These are phyloP conservation scores for Borostomias antarcticus DNA, from an alignment of 2,797 vertebrate species.

Conservation along the genomic window DNA sequence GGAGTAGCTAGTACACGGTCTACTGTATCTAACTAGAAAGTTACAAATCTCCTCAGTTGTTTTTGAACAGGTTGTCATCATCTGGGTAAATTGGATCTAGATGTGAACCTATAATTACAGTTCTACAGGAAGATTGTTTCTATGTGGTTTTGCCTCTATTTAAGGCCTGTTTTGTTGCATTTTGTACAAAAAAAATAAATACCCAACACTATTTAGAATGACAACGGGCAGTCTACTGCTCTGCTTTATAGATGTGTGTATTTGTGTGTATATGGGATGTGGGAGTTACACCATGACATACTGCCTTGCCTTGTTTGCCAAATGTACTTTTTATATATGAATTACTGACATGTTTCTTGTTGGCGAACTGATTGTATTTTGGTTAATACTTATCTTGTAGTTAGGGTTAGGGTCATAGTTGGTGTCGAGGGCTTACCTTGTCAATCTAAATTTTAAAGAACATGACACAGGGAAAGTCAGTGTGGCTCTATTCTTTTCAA, in stretches of 20 bases:
- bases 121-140: constrained; percentile 19
- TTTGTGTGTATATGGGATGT: constrained; percentile 47
- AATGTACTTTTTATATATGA: constrained; percentile 57
- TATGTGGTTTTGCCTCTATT: constrained; percentile 35
- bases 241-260: constrained; percentile 45
- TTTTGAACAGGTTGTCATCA: too few relatives aligned
- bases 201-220: constrained; percentile 28
- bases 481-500: constrained; percentile 23
- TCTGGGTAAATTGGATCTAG: too few relatives aligned
- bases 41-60: too few relatives aligned
- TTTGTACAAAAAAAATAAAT: too few relatives aligned
- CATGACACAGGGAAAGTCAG: not conserved
- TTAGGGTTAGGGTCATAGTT: too few relatives aligned
- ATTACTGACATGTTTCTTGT: constrained; percentile 40
- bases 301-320: constrained; percentile 72
- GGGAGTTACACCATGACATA: constrained; percentile 31
- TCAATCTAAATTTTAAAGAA: not conserved
- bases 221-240: constrained; percentile 59
- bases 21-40: too few relatives aligned
- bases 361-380: constrained; percentile 28
- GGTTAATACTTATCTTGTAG: constrained; percentile 11
- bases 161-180: constrained; percentile 24
- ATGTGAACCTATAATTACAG: constrained; percentile 2
- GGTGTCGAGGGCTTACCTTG: too few relatives aligned
- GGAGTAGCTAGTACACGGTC: too few relatives aligned